These are phyloP conservation scores for Hippotragus niger DNA, from an alignment of 2,113 vertebrate genomes.

Conservation along the genomic window DNA sequence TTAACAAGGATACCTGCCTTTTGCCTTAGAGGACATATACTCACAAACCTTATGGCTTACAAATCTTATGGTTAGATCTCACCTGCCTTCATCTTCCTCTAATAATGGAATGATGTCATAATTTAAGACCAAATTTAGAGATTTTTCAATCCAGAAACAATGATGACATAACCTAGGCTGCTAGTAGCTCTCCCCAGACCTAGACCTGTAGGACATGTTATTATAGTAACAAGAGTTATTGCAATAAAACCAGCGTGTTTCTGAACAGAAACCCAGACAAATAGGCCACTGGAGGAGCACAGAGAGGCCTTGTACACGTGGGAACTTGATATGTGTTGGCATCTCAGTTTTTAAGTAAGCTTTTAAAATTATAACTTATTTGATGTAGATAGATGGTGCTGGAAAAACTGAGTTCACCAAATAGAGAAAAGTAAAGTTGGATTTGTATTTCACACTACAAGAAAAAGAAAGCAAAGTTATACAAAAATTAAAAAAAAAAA, in stretches of 20 bases:
- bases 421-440: background rate
- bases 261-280: background rate
- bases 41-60: background rate
- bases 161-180: background rate
- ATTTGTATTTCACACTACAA: background rate
- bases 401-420: background rate
- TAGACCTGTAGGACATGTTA: background rate
- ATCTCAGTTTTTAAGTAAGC: background rate
- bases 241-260: background rate
- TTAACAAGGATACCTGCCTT: background rate
- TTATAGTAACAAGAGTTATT: background rate
- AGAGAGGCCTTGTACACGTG: background rate
- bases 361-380: background rate
- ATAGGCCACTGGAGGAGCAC: background rate
- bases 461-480: background rate
- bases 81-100: background rate
- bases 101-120: background rate
- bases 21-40: background rate
- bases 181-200: background rate
- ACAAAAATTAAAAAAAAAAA: background rate
- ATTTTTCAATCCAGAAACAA: background rate
- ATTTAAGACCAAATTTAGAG: background rate
- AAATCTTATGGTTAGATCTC: background rate
- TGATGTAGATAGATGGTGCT: background rate
- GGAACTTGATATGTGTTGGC: background rate